Percentiles rank a stretch among this genome's conserved stretches.
These are phyloP conservation scores for Scopus umbretta DNA, from an alignment of 2,113 vertebrate species.

Conservation along the genomic window DNA sequence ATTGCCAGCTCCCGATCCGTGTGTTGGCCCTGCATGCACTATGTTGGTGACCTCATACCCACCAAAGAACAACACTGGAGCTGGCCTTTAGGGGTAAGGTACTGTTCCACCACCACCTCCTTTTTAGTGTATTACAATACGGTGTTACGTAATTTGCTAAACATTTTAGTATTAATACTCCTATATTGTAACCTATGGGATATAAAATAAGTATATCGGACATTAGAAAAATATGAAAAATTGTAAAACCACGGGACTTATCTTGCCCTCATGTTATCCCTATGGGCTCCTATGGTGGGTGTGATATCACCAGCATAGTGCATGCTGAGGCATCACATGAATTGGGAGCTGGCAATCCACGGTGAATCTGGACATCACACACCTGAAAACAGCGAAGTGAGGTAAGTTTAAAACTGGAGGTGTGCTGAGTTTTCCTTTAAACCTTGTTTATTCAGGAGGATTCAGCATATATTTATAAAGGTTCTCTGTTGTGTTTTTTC, in stretches of 20 bases:
- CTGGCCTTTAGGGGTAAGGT: conserved; percentile 54
- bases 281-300: conserved; percentile 46
- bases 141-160: conserved; percentile 32
- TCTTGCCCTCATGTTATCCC: conserved; percentile 37
- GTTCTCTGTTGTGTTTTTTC: neutral
- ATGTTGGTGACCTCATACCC: conserved; percentile 53
- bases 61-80: conserved; percentile 57
- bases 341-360: conserved; percentile 63
- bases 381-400: conserved; percentile 49
- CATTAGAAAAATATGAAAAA: neutral
- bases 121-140: conserved; percentile 46
- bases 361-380: conserved; percentile 67
- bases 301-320: conserved; percentile 54
- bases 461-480: conserved; percentile 31
- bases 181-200: conserved; percentile 15
- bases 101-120: conserved; percentile 62
- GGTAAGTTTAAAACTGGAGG: conserved; percentile 40
- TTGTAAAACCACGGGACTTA: conserved; percentile 19
- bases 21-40: conserved; percentile 51
- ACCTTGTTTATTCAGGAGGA: conserved; percentile 1
- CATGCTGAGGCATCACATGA: conserved; percentile 52
- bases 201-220: conserved; percentile 30
- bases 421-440: conserved; percentile 48
- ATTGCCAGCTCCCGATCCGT: conserved; percentile 49
- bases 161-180: conserved; percentile 17